Evolutionary conservation across 1,140 invertebrate species (phyloP).

Genomic region (Drosophila neocordata): DNA sequence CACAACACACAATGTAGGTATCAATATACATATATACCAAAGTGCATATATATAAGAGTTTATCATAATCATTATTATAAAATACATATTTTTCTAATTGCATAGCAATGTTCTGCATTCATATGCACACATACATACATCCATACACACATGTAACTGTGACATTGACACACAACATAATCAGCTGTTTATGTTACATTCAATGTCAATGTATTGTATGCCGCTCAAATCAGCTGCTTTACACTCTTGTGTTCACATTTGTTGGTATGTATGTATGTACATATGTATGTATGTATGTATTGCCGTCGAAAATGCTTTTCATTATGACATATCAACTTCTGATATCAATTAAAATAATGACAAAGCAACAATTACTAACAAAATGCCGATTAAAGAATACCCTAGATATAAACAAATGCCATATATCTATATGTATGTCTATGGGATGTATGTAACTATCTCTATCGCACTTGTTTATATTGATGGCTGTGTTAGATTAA

Average conservation of each 20-base stretch:
- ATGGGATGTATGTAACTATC: neutral
- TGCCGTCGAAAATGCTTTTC: neutral
- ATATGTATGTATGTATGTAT: neutral
- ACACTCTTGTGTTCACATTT: too few relatives aligned
- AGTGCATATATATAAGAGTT: neutral
- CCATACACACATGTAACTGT: neutral
- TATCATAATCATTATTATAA: too few relatives aligned
- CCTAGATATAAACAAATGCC: neutral
- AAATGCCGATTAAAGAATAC: neutral
- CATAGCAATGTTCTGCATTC: neutral
- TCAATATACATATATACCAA: neutral
- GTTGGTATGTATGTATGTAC: too few relatives aligned
- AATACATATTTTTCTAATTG: too few relatives aligned
- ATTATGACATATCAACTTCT: neutral
- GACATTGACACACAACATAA: neutral
- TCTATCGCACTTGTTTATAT: neutral
- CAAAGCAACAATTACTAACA: neutral
- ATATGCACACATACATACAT: neutral
- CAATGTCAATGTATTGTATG: neutral
- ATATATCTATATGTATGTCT: neutral
- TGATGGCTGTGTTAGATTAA: too few relatives aligned
- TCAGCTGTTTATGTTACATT: neutral
- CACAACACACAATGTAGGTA: too few relatives aligned
- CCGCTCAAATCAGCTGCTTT: too few relatives aligned
- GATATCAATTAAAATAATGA: slow-evolving; percentile 1